These are phyloP conservation scores for Callopanchax toddi DNA, from an alignment of 2,113 vertebrate species.

Conservation along the genomic window DNA sequence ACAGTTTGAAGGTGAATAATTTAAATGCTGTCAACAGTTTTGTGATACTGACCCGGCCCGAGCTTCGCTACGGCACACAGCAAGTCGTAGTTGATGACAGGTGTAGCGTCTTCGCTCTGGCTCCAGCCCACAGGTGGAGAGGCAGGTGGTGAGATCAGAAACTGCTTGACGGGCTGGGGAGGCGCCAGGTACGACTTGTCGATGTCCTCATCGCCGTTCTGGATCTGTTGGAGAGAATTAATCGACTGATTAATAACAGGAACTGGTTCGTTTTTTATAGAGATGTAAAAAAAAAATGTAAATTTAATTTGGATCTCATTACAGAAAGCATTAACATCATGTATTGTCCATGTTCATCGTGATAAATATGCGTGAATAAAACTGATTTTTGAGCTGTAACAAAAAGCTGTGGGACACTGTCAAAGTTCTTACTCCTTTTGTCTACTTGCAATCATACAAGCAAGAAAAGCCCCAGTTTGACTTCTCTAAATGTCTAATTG, in stretches of 20 bases:
- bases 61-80: constrained; percentile 96
- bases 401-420: not conserved
- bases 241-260: no score
- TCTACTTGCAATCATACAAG: not conserved
- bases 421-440: not conserved
- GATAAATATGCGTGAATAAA: not conserved
- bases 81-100: constrained; percentile 94
- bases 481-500: constrained; percentile 11
- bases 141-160: constrained; percentile 95
- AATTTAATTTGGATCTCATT: no score
- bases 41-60: constrained; percentile 86
- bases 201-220: constrained; percentile 84
- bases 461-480: constrained; percentile 15
- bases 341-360: no score
- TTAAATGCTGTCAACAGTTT: not conserved
- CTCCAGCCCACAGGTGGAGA: constrained; percentile 96
- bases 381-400: not conserved
- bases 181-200: constrained; percentile 93
- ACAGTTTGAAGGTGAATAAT: no score
- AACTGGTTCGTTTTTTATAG: no score
- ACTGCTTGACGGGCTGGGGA: constrained; percentile 92
- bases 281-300: no score
- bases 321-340: no score
- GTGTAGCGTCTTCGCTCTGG: constrained; percentile 92
- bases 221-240: constrained; percentile 78